Base-by-base conservation (phyloP, 2,797 vertebrate genomes). In the Neoniphon sammara region DNA sequence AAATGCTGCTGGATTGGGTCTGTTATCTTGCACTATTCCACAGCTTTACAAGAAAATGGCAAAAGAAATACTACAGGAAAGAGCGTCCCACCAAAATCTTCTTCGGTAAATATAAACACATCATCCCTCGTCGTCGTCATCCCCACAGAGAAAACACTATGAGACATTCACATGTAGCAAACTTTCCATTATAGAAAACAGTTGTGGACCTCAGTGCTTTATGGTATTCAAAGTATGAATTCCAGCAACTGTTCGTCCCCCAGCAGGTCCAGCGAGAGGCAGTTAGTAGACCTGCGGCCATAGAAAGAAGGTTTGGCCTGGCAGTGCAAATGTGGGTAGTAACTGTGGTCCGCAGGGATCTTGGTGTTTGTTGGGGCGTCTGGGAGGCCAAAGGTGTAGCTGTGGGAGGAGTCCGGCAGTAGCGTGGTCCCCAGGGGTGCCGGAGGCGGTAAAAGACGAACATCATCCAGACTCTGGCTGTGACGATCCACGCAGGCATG, bases 231-330 rank as follows among this genome's bases (percentile, higher is more conserved):
- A 68, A 95, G 85, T 81, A 93, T 93, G 86, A 93, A 94, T 82
- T 96, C 94, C 0, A 93, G 86, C 34, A 93, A 87, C 73, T 93
- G 93, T 46, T 95, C 94, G 53, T 96, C 95, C 47, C 91, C 91
- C n/a, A 96, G 89, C 73, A 93, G 91, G 91, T 95, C 93, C 82
- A 96, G 83, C 25, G 94, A 94, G 77, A 95, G 91, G 87, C 94
- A 94, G 90, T 96, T 95, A 71, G 87, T 87, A 56, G 96, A 93
- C 83, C 94, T 88, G 64, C 93, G 95, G 67, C 93, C 93, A 0
- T 92, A 93, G 83, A 96, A 95, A 31, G 91, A 93, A 62, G 95
- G 93, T 85, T 94, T 95, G 74, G 86, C 90, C 80, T 94, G 92
- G 85, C 88, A 94, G 83, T 94, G 92, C 0, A 91, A 85, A 31